Base-by-base conservation (phyloP, 2,888 invertebrate species). In the Tridacna crocea region DNA sequence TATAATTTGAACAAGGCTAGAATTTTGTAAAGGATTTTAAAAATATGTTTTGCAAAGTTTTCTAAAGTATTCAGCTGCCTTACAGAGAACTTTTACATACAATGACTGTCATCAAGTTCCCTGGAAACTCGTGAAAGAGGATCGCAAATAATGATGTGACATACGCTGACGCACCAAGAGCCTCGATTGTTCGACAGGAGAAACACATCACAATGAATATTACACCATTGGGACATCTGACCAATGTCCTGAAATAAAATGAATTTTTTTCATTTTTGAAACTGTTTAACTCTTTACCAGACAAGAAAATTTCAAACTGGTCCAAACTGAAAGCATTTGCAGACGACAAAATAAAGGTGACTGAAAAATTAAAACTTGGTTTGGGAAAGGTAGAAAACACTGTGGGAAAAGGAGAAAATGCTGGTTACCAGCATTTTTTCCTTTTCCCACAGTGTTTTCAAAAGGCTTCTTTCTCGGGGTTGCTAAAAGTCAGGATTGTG, bases 131-230 rank as follows among this genome's bases (percentile, higher is more conserved):
- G 92, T 97, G 96, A 48, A 97, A 96, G 11, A 97, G 96, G 92
- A 97, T 97, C 66, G 97, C 97, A 91, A 97, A 97, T 92, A 97
- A 96, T 19, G 97, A 96, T 0, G 97, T 97, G 12, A 97, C 96
- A 93, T 96, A 97, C 0, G 97, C 97, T 90, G 97, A 89, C 8
- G 88, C 96, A 0, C 97, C 97, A 0, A 97, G 93, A 0, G 97
- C 97, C 94, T 97, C 97, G 83, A 97, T 94, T 6, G 96, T 96
- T 80, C 97, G 95, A 61, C 97, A 96, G 78, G 96, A 87, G 93
- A 97, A 96, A 92, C 97, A 97, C 68, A 96, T 95, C 0, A 95
- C 94, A 19, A 96, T 96, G 93, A 97, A 97, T 10, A 95, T 95
- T 0, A 95, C 94, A 65, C 96, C 95, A 88, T 96, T 96, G 60